Base-by-base conservation (phyloP, 2,888 invertebrate species). In the Rhaphigaster nebulosa region DNA sequence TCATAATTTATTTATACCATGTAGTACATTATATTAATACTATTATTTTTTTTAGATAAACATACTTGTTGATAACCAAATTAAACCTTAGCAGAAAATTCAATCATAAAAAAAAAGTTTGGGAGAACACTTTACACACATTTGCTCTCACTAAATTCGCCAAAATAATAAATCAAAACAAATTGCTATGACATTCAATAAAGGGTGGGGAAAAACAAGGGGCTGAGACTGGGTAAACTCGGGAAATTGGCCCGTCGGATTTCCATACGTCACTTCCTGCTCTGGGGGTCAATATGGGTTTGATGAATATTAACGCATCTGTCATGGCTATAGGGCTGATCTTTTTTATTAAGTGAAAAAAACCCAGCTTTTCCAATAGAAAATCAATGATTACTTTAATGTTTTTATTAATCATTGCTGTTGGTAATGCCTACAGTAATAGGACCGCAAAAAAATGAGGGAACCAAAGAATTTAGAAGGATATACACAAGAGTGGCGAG, bases 161-260 rank as follows among this genome's bases (percentile, higher is more conserved):
- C 70, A 76, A 38, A 38, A 38, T 76, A 76, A 76, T 76, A 76
- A 76, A 76, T 76, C 70, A 76, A 76, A 76, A 76, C 70, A 76
- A 34, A 76, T 76, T 38, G 70, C 29, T 65, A 65, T 15, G 29
- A 29, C 70, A 76, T 76, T 76, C 70, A 76, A 76, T 76, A 76
- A 76, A 76, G 70, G 20, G 70, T 5, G 38, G 34, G 34, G n/a
- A 26, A 84, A 84, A 84, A 84, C 41, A 84, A 84, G 84, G 84
- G 41, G 84, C n/a, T 84, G n/a, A n/a, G 45, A 38, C 84, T 41
- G 12, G n/a, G 45, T 45, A 84, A 84, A 84, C 84, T 45, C n/a
- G n/a, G 84, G 84, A 84, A 84, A 84, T 84, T 45, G 84, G n/a
- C n/a, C 45, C 84, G 45, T 84, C 45, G 10, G 4, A 45, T 84